These are phyloP conservation scores for Cataglyphis hispanica DNA, from an alignment of 1,140 invertebrate species.

Conservation along the genomic window DNA sequence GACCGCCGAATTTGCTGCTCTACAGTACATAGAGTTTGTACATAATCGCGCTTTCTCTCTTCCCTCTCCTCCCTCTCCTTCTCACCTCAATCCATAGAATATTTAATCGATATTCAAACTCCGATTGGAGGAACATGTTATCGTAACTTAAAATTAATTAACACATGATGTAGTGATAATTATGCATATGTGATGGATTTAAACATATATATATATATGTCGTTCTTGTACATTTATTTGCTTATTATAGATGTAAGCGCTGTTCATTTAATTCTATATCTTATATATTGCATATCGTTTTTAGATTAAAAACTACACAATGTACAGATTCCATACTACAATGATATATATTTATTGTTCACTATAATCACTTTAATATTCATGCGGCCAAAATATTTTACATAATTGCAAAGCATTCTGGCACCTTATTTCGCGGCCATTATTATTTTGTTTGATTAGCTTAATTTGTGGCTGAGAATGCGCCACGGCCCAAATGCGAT, in stretches of 20 bases:
- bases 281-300: neutral
- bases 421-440: slow-evolving; percentile 45
- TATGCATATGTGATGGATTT: neutral
- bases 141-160: slow-evolving; percentile 46
- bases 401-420: slow-evolving; percentile 24
- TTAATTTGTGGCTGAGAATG: slow-evolving; percentile 55
- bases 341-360: neutral
- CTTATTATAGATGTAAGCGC: neutral
- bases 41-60: slow-evolving; percentile 20
- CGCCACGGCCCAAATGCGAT: slow-evolving; percentile 55
- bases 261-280: neutral
- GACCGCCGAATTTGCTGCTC: slow-evolving; percentile 72
- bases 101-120: slow-evolving; percentile 40
- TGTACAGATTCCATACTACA: neutral
- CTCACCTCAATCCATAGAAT: neutral
- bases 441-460: slow-evolving; percentile 66
- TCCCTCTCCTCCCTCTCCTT: neutral
- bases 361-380: slow-evolving; percentile 45
- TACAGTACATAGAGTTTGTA: slow-evolving; percentile 43
- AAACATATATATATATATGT: neutral
- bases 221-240: neutral
- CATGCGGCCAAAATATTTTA: slow-evolving; percentile 29
- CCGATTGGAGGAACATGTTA: neutral
- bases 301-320: neutral
- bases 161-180: neutral